Base-by-base conservation (phyloP, 2,888 invertebrate genomes). In the Lathronympha strigana region DNA sequence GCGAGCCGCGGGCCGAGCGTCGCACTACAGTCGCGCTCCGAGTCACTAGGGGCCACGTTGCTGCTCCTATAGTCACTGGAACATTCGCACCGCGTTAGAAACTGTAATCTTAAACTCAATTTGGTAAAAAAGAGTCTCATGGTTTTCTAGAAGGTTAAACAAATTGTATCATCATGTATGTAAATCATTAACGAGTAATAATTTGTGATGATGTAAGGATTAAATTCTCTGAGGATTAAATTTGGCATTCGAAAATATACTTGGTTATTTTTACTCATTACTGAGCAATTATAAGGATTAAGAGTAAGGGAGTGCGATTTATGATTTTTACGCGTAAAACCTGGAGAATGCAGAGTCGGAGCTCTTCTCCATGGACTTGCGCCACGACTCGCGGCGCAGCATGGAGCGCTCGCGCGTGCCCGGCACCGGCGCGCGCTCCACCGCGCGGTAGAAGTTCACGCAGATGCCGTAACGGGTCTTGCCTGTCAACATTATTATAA, bases 371-470 rank as follows among this genome's bases (percentile, higher is more conserved):
- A 97, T 95, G 76, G 97, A 97, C 84, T 97, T 97, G 70, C 97
- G 93, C 97, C 97, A 97, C 19, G 97, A 97, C 80, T 97, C 97
- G 36, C 97, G 93, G 3, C 97, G 94, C 71, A 97, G 84, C 77
- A 82, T 82, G 74, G 83, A 79, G 60, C 88, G 88, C 67, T 88
- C 84, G 15, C 92, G 93, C 45, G 89, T 88, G 8, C 90, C 90
- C 62, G 89, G 81, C 54, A 82, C 79, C 60, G 89, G 78, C 69
- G 94, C 93, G 68, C 95, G 94, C 83, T 97, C 97, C 73, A 98
- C 95, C 6, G 98, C 97, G 57, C 99, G 95, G 91, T 98, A 99
- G 91, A 99, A 99, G 90, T 99, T 99, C 67, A 99, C 97, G 89
- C 99, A 99, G 72, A 99, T 97, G 40, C 99, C 99, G 85, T 97